Percentiles rank a stretch among this genome's conserved stretches.
Conservation (phyloP, 1,140 invertebrate genomes). For the Wiebesia pumilae region DNA sequence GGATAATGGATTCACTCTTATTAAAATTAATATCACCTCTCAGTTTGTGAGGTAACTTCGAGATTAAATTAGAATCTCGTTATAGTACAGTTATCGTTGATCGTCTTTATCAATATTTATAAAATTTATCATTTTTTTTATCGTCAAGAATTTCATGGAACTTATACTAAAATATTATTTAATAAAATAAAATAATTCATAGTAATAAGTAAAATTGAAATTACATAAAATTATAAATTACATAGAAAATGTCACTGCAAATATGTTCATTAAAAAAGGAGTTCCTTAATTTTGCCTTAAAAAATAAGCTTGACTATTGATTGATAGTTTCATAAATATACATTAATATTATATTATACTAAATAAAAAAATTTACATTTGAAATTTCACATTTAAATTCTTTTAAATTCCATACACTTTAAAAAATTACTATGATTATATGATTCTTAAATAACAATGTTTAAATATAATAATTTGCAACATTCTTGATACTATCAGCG, state of each 20-base stretch:
- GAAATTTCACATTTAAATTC: not conserved
- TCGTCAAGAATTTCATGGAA: constrained; percentile 1
- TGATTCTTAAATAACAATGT: not conserved
- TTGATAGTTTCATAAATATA: not conserved
- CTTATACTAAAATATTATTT: not conserved
- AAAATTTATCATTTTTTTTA: not conserved
- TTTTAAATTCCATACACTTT: no score
- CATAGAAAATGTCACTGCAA: constrained; percentile 2
- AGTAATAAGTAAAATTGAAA: not conserved
- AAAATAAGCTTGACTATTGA: constrained; percentile 35
- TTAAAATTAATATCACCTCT: constrained; percentile 65
- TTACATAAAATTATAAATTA: constrained; percentile 15
- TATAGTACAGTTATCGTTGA: not conserved
- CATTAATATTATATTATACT: not conserved
- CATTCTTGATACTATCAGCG: not conserved
- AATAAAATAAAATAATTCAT: not conserved
- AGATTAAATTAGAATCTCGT: constrained; percentile 6
- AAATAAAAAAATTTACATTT: not conserved
- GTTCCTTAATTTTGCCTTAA: constrained; percentile 49
- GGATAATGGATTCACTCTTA: constrained; percentile 68
- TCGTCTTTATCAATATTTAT: constrained; percentile 2
- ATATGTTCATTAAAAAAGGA: constrained; percentile 17
- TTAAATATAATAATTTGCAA: not conserved
- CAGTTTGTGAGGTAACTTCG: not conserved
- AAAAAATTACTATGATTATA: no score